Percentiles rank a stretch among this genome's conserved stretches.
Evolutionary conservation across 2,113 vertebrate species (phyloP).

Genomic region (Motacilla tschutschensis): DNA sequence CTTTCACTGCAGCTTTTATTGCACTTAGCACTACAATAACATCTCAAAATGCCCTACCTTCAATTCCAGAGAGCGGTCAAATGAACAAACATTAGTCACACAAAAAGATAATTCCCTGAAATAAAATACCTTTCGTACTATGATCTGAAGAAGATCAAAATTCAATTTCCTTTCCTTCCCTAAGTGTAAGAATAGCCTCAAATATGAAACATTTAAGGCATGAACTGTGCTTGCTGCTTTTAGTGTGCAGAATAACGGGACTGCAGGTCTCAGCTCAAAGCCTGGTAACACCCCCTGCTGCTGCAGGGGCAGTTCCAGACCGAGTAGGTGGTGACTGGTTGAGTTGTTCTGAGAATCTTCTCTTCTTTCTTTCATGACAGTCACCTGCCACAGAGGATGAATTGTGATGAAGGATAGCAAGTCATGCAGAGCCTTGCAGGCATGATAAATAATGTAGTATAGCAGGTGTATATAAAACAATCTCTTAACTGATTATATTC

Average conservation of each 20-base stretch:
- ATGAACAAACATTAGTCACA: slow-evolving; percentile 9
- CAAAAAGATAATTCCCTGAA: slow-evolving; percentile 30
- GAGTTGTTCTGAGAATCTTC: not conserved
- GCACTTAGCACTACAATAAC: slow-evolving; percentile 34
- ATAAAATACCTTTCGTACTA: not conserved
- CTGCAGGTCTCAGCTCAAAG: not conserved
- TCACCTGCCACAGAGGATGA: not conserved
- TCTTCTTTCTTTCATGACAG: not conserved
- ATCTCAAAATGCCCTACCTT: slow-evolving; percentile 24
- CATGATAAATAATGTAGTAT: not conserved
- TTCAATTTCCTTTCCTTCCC: not conserved
- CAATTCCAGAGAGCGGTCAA: slow-evolving; percentile 3
- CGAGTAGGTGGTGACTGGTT: not conserved
- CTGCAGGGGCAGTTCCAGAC: not conserved
- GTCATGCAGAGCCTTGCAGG: not conserved
- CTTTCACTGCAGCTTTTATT: slow-evolving; percentile 37
- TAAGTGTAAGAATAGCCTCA: not conserved
- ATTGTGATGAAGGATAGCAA: not conserved
- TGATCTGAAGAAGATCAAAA: not conserved
- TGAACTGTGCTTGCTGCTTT: not conserved
- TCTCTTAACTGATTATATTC: slow-evolving; percentile 4
- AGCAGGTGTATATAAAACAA: not conserved
- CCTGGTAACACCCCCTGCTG: not conserved
- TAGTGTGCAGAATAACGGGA: not conserved
- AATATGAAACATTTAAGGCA: not conserved